Base-by-base conservation (phyloP, 2,888 invertebrate genomes). In the Lasioglossum villosulum region DNA sequence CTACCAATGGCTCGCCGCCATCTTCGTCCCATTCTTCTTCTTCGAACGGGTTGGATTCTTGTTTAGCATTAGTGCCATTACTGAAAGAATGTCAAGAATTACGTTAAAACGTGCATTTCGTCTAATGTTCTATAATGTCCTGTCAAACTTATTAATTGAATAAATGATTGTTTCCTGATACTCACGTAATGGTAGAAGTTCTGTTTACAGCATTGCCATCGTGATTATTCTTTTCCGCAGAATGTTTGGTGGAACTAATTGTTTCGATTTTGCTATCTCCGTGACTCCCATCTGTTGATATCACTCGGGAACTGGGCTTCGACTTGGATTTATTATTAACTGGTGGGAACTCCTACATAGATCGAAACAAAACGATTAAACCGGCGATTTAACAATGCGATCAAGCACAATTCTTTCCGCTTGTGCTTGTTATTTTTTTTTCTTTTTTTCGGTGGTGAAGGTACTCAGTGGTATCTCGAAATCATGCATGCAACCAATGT, bases 41-140 rank as follows among this genome's bases (percentile, higher is more conserved):
- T 89, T 98, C 98, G 95, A 98, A 98, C 66, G 98, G 98, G 96
- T 98, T 98, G 89, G 97, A 96, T 92, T 98, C 97, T 88, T 96
- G 95, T 93, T 96, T 96, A 82, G 95, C 96, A 88, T 95, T 94
- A 59, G 96, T 96, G 85, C 97, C 97, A 94, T 97, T 97, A 92
- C 97, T 97, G 90, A 79, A 91, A 82, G 68, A 66, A 87, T 56
- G 4, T 52, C 3, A 27, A 68, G 8, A 30, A 66, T 30, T 5
- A 6, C 63, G 16, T 34, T 34, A 16, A 34, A 59, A 14, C 27
- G 14, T 16, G 27, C 16, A 1, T 5, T 27, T 5, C 5, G 5
- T 59, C 14, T 23, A 23, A 8, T 8, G 23, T 52, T 8, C 8
- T 52, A 23, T 52, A 52, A 52, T 52, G 23, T 23, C 8, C 48